These are phyloP conservation scores for Cranoglanis bouderius DNA, from an alignment of 2,113 vertebrate genomes.

Conservation along the genomic window DNA sequence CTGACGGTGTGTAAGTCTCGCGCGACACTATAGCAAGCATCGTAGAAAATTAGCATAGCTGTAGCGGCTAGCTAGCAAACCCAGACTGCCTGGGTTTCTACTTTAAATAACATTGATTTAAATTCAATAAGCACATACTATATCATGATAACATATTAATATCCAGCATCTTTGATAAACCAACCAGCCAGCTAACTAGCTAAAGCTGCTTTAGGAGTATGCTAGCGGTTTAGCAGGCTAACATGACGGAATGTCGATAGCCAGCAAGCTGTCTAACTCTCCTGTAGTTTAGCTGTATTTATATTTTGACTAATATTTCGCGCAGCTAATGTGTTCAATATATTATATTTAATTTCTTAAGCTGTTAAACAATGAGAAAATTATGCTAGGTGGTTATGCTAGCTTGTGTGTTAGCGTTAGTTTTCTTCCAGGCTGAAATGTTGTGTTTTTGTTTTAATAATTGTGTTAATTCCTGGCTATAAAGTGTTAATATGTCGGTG, in stretches of 20 bases:
- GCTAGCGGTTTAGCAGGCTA: slow-evolving; percentile 2
- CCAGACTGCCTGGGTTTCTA: background rate
- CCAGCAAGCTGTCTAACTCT: background rate
- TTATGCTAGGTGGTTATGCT: background rate
- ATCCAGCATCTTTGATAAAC: background rate
- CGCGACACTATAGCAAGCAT: background rate
- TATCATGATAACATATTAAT: background rate
- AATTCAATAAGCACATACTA: background rate
- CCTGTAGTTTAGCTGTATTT: background rate
- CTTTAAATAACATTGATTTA: background rate
- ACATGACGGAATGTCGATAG: background rate
- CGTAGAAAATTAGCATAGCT: background rate
- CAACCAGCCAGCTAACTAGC: background rate
- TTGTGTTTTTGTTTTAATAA: background rate
- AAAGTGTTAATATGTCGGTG: background rate
- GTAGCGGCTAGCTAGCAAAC: background rate
- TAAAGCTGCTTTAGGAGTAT: background rate
- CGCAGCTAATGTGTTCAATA: background rate
- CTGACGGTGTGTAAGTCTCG: background rate
- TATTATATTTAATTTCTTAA: background rate
- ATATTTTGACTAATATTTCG: background rate
- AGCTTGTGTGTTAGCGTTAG: background rate
- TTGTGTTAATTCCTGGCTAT: background rate
- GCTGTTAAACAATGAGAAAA: background rate
- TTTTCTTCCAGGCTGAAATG: background rate